These are phyloP conservation scores for Periophthalmus magnuspinnatus DNA, from an alignment of 2,797 vertebrate species.

Conservation along the genomic window DNA sequence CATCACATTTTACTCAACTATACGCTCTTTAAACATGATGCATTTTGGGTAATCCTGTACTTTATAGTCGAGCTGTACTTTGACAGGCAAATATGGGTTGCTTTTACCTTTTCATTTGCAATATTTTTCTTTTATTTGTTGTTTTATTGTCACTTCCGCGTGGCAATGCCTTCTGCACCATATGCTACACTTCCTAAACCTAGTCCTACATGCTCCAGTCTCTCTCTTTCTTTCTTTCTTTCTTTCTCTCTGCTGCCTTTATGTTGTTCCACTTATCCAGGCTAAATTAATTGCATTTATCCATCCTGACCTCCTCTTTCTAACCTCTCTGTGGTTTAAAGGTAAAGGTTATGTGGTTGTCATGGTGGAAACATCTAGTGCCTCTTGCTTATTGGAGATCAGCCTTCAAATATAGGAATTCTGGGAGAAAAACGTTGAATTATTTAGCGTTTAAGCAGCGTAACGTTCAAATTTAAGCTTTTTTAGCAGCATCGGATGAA, in stretches of 20 bases:
- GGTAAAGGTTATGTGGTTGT: constrained; percentile 77
- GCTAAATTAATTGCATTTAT: constrained; percentile 35
- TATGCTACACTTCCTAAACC: constrained; percentile 15
- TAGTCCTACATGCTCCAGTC: neutral
- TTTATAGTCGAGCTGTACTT: constrained; percentile 57
- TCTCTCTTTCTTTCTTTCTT: no score
- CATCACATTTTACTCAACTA: neutral
- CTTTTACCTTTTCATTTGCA: constrained; percentile 54
- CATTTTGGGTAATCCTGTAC: constrained; percentile 51
- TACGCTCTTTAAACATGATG: constrained; percentile 21
- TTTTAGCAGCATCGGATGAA: constrained; percentile 38
- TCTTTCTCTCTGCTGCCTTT: constrained; percentile 14
- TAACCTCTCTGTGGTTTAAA: constrained; percentile 64
- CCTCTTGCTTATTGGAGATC: constrained; percentile 75
- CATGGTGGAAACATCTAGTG: constrained; percentile 68
- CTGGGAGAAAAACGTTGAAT: constrained; percentile 68
- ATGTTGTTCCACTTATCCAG: constrained; percentile 22
- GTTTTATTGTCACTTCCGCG: constrained; percentile 50
- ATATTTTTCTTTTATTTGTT: constrained; percentile 44
- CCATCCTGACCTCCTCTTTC: constrained; percentile 49
- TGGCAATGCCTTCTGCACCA: constrained; percentile 43
- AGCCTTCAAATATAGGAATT: constrained; percentile 78
- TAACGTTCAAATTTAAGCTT: constrained; percentile 41
- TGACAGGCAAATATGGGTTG: constrained; percentile 61
- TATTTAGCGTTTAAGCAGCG: constrained; percentile 10